Evolutionary conservation across 2,113 vertebrate genomes (phyloP).

Genomic region (Aviceda subcristata): DNA sequence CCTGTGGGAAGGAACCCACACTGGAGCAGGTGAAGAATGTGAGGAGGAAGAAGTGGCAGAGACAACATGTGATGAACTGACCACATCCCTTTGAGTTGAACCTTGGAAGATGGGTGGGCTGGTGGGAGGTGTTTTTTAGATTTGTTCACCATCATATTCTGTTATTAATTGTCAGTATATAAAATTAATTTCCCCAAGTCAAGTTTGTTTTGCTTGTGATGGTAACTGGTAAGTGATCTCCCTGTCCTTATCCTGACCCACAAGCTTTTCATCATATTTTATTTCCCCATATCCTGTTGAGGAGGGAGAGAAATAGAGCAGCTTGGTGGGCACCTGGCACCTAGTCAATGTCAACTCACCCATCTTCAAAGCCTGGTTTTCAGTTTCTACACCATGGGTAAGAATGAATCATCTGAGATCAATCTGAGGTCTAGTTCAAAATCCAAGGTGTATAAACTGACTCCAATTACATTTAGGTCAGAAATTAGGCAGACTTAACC

Average conservation of each 20-base stretch:
- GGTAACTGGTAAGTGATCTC: neutral
- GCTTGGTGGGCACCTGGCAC: fast-evolving
- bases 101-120: neutral
- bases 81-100: neutral
- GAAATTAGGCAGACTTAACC: neutral
- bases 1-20: too few relatives aligned
- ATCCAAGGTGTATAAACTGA: neutral
- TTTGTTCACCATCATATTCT: neutral
- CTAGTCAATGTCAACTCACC: neutral
- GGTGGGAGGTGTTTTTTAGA: neutral
- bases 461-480: neutral
- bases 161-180: neutral
- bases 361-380: neutral
- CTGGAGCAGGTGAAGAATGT: neutral
- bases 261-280: neutral
- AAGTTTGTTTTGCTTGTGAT: neutral
- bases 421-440: neutral
- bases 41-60: neutral
- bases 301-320: too few relatives aligned
- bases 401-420: neutral
- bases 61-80: neutral
- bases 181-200: neutral
- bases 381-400: neutral
- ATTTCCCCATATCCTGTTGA: neutral
- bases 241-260: neutral